phyloP scores from a whole-genome alignment of 2,888 invertebrate species.

The Listrodromus nycthemerus region DNA sequence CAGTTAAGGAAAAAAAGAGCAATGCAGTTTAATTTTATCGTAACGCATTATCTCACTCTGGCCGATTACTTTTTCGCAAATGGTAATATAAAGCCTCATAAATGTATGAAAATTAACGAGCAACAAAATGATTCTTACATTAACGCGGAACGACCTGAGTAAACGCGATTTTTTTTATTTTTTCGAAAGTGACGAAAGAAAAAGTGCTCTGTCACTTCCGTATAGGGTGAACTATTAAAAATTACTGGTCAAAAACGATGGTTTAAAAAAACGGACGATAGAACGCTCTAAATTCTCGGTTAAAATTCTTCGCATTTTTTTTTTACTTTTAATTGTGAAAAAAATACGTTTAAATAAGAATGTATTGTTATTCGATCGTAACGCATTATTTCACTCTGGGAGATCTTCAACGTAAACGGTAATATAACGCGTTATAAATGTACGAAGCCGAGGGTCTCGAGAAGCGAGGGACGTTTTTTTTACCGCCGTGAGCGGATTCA shows the following conservation, averaged over 20 bases:
- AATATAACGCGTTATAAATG: background rate
- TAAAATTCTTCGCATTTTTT: background rate
- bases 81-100: too few relatives aligned
- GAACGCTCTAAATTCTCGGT: background rate
- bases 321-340: background rate
- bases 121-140: background rate
- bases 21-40: background rate
- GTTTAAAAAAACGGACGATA: background rate
- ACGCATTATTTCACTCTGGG: background rate
- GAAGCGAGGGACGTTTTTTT: slow-evolving; percentile 20
- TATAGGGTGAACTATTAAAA: background rate
- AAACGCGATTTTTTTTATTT: background rate
- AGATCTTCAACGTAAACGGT: background rate
- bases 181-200: background rate
- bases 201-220: background rate
- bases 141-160: background rate
- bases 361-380: background rate
- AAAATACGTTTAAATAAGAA: background rate
- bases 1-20: background rate
- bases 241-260: background rate
- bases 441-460: slow-evolving; percentile 4
- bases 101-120: background rate
- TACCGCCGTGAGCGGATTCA: slow-evolving; percentile 53
- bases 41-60: background rate
- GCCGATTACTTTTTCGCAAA: background rate